A percentile compares a stretch with the other conserved stretches of the same genome.
These are phyloP conservation scores for Menidia menidia DNA, from an alignment of 2,797 vertebrate genomes.

Conservation along the genomic window DNA sequence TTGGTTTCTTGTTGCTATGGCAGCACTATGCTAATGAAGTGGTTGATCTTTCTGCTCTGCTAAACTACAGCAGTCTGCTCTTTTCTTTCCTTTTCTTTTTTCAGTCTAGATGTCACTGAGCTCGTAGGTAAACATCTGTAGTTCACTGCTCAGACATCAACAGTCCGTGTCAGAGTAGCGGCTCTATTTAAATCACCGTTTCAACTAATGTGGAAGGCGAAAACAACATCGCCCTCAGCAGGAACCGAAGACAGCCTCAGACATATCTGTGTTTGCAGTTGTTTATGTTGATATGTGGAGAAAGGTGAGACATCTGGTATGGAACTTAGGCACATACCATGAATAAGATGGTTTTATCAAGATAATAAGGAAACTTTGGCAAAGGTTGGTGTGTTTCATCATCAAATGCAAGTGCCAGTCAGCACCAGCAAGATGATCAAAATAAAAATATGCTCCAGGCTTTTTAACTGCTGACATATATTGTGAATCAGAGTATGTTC, in stretches of 20 bases:
- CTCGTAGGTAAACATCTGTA: conserved; percentile 16
- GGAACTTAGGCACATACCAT: conserved; percentile 6
- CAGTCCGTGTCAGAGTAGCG: background rate
- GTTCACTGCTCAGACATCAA: conserved; percentile 3
- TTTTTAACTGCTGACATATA: background rate
- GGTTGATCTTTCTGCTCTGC: conserved; percentile 55
- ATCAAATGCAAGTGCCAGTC: background rate
- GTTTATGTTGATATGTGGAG: background rate
- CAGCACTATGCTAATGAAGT: conserved; percentile 78
- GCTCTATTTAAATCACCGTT: background rate
- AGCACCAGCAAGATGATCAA: background rate
- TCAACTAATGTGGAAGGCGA: conserved; percentile 9
- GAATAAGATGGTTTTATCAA: conserved; percentile 31
- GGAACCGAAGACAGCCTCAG: background rate
- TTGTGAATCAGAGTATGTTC: conserved; percentile 12
- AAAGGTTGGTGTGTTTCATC: conserved; percentile 23
- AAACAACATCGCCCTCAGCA: background rate
- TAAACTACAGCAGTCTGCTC: conserved; percentile 53
- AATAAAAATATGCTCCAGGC: conserved; percentile 9
- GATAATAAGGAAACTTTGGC: background rate
- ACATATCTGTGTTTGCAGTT: background rate
- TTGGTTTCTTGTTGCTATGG: conserved; percentile 80
- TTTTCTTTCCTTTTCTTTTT: conserved; percentile 16
- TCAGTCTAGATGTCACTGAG: conserved; percentile 7
- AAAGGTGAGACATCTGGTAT: background rate